phyloP scores from a whole-genome alignment of 1,140 invertebrate species.

The Trissolcus basalis region DNA sequence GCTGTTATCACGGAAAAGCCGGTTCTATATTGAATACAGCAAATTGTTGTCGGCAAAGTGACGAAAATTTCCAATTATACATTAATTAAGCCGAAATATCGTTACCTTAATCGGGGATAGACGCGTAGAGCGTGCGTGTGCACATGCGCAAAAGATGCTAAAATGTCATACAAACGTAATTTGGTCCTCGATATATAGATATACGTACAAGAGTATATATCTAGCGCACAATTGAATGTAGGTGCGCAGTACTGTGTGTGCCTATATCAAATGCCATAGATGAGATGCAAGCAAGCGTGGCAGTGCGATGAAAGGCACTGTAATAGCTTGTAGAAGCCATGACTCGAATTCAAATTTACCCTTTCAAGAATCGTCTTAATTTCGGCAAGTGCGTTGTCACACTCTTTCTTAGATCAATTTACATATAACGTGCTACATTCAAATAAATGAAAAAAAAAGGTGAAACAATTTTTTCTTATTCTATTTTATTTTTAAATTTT shows the following conservation, averaged over 20 bases:
- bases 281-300: constrained; percentile 48
- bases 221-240: constrained; percentile 63
- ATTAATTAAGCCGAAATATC: constrained; percentile 64
- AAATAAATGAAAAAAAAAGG: too few relatives aligned
- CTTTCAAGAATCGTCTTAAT: constrained; percentile 43
- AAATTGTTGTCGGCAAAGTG: constrained; percentile 13
- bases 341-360: constrained; percentile 63
- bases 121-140: constrained; percentile 1
- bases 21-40: constrained; percentile 27
- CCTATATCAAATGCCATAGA: constrained; percentile 60
- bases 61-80: constrained; percentile 60
- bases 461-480: too few relatives aligned
- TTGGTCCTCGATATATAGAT: constrained; percentile 62
- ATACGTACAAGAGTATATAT: constrained; percentile 1
- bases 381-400: constrained; percentile 21
- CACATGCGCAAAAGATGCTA: constrained; percentile 12
- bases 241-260: constrained; percentile 5
- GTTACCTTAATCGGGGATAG: constrained; percentile 46
- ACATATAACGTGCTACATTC: too few relatives aligned
- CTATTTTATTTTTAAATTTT: too few relatives aligned
- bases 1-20: constrained; percentile 25
- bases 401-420: constrained; percentile 13
- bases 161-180: constrained; percentile 60
- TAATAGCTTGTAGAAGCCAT: constrained; percentile 63
- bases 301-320: constrained; percentile 53